These are phyloP conservation scores for Aphrophora alni DNA, from an alignment of 2,888 invertebrate species.

Conservation along the genomic window DNA sequence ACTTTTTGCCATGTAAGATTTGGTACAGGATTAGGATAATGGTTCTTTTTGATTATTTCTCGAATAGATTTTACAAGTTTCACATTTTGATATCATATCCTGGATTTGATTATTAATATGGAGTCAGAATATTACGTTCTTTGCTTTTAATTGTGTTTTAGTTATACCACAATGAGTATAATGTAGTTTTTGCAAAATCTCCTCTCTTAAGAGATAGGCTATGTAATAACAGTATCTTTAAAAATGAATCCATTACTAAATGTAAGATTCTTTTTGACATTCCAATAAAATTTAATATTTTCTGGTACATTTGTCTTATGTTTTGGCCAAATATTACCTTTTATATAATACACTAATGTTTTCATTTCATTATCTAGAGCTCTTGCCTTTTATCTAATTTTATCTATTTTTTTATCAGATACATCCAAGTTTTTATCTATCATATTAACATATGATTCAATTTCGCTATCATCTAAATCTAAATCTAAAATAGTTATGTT, in stretches of 20 bases:
- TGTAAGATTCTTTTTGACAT: slow-evolving; percentile 11
- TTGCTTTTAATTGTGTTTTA: slow-evolving; percentile 16
- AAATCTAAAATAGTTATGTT: background rate
- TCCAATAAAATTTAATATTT: background rate
- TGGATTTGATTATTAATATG: slow-evolving; percentile 12
- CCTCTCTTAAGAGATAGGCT: slow-evolving; percentile 13
- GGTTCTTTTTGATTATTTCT: slow-evolving; percentile 9
- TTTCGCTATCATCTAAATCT: background rate
- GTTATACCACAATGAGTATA: slow-evolving; percentile 23
- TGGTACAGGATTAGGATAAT: background rate
- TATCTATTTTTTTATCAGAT: too few species aligned
- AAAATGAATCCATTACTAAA: slow-evolving; percentile 18
- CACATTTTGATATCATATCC: slow-evolving; percentile 22
- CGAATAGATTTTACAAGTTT: background rate
- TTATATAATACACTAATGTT: background rate
- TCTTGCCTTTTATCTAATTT: too few species aligned
- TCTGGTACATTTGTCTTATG: background rate
- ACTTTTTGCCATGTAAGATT: slow-evolving; percentile 13
- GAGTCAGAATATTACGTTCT: slow-evolving; percentile 12
- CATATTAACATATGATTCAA: slow-evolving; percentile 10
- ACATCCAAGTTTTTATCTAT: background rate
- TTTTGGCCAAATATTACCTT: slow-evolving; percentile 15
- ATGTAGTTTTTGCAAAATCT: slow-evolving; percentile 22
- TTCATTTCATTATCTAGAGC: background rate
- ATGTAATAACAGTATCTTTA: slow-evolving; percentile 10